A percentile compares a stretch with the other conserved stretches of the same genome.
phyloP scores from a whole-genome alignment of 2,888 invertebrate genomes.

The Diploptera punctata region DNA sequence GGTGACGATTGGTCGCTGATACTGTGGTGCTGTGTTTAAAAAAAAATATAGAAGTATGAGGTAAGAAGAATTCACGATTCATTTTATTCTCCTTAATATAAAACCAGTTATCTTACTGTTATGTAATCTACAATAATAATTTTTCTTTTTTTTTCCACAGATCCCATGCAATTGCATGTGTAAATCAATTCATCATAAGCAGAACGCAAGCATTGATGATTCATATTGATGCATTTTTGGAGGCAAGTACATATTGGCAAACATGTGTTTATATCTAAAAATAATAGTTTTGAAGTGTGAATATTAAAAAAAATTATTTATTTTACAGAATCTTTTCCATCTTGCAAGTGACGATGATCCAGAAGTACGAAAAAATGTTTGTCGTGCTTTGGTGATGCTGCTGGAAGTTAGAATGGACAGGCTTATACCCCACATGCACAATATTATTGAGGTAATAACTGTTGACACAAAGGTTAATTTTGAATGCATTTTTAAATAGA shows the following conservation, averaged over 20 bases:
- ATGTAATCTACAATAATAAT: too few relatives aligned
- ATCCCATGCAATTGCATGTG: constrained; percentile 97
- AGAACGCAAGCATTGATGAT: constrained; percentile 93
- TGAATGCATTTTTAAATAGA: too few relatives aligned
- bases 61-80: too few relatives aligned
- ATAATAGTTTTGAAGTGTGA: neutral
- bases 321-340: constrained; percentile 85
- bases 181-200: constrained; percentile 97
- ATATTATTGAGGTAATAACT: constrained; percentile 92
- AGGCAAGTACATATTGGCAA: too few relatives aligned
- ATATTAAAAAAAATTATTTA: neutral
- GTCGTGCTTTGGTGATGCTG: constrained; percentile 94
- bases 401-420: constrained; percentile 95
- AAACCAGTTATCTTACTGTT: too few relatives aligned
- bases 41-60: too few relatives aligned
- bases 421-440: constrained; percentile 92
- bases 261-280: neutral
- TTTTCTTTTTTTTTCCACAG: constrained; percentile 50
- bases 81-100: too few relatives aligned
- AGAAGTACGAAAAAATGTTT: constrained; percentile 98
- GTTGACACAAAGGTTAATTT: too few relatives aligned
- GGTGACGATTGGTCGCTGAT: too few relatives aligned
- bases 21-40: too few relatives aligned
- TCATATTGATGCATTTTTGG: constrained; percentile 93
- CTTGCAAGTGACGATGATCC: constrained; percentile 95